phyloP scores from a whole-genome alignment of 2,888 invertebrate genomes.

The Lobophora halterata region DNA sequence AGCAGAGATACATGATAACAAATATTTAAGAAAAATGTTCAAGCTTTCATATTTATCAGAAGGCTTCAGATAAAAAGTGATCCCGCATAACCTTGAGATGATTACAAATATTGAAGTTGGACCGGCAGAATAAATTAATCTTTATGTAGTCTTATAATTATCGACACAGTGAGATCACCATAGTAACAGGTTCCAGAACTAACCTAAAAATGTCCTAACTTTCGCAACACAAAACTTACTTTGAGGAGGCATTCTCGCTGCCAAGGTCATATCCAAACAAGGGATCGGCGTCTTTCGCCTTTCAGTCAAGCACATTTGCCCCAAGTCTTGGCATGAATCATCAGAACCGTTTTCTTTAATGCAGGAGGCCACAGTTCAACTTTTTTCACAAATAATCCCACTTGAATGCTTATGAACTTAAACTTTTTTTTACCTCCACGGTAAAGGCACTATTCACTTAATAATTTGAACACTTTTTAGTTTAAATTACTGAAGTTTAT shows the following conservation, averaged over 20 bases:
- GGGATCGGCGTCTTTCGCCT: slow-evolving; percentile 48
- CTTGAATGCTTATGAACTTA: too few relatives aligned
- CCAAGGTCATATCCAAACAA: slow-evolving; percentile 67
- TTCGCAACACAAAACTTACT: slow-evolving; percentile 54
- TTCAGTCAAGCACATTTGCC: slow-evolving; percentile 61
- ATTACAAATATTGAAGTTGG: too few relatives aligned
- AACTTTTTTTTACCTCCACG: too few relatives aligned
- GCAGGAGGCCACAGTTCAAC: slow-evolving; percentile 52
- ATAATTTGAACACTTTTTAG: too few relatives aligned
- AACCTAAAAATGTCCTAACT: slow-evolving; percentile 21
- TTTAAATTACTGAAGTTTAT: too few relatives aligned
- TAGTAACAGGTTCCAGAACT: background rate
- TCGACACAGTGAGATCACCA: slow-evolving; percentile 5
- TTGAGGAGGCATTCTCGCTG: slow-evolving; percentile 60
- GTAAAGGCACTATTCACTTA: too few relatives aligned
- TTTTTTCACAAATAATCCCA: background rate
- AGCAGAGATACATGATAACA: too few relatives aligned
- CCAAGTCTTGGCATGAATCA: slow-evolving; percentile 42
- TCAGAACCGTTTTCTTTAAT: slow-evolving; percentile 46
- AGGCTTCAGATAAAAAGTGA: too few relatives aligned
- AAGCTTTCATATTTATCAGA: too few relatives aligned
- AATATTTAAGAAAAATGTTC: too few relatives aligned
- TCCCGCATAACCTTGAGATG: too few relatives aligned
- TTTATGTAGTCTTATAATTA: background rate
- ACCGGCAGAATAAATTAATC: too few relatives aligned